Evolutionary conservation across 92 coral and sea anemone species (phyloP), one percentile per base, ranked within the genome.

Genomic region (Chrysogorgia sp.): DNA sequence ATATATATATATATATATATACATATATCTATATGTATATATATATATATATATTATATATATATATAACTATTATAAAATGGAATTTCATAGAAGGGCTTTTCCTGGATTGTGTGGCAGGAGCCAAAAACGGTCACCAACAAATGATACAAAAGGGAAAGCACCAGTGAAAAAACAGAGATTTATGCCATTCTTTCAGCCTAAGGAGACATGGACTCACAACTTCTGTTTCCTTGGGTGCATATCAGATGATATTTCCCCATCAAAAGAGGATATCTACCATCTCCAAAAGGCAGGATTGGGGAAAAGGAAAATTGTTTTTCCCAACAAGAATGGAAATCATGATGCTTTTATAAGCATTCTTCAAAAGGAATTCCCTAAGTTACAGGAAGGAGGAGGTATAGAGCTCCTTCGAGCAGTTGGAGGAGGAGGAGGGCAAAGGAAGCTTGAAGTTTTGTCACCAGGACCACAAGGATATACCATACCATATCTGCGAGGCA

Each of bases 221-320:
- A 72, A 35, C 22, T 72, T 72, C 17, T 10, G 17, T 72, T 50
- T 72, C 30, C 79, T 72, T 15, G 65, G 65, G 65, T 50, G 25
- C 65, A 52, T 29, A 25, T 25, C 63, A 72, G 79, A 72, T 72
- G 63, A 72, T 13, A 30, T 50, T 28, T 30, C 79, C 19, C 66
- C 79, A 52, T 72, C 65, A 34, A 65, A 25, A 59, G 29, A 15
- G 26, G 32, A 59, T 25, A 59, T 59, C 29, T 77, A n/a, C 61
- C 67, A 53, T 80, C 78, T 80, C 23, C 79, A 67, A 67, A 52
- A 53, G 41, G 78, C 67, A 25, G 84, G 79, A 67, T 25, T 80
- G 53, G 78, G 84, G 13, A 67, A 67, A 30, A 66, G 32, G 59
- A 47, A 65, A 48, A 53, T 80, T 5, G 84, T 80, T 48, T 80